Evolutionary conservation across 2,797 vertebrate genomes (phyloP).

Genomic region (Cheirogaleus major): DNA sequence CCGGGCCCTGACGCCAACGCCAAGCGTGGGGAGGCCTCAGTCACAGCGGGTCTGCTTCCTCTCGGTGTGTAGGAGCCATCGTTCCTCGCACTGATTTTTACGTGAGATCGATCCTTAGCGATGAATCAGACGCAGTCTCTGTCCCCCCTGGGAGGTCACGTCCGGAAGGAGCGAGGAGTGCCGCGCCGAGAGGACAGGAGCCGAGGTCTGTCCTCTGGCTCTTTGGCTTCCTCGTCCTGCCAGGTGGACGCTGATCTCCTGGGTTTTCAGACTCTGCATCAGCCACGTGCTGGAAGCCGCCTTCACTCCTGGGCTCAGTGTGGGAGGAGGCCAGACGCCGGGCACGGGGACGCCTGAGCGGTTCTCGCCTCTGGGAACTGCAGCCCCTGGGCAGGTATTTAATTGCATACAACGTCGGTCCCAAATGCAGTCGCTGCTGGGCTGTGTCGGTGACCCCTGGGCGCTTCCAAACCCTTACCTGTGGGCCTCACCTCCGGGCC

Average conservation of each 20-base stretch:
- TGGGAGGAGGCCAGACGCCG: neutral
- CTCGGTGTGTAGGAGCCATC: neutral
- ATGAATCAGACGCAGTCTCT: too few species aligned
- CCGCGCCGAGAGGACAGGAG: neutral
- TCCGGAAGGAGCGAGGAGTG: neutral
- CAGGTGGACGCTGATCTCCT: too few species aligned
- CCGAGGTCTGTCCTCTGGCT: neutral
- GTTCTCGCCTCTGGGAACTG: neutral
- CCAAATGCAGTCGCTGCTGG: neutral
- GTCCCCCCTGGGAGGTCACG: neutral
- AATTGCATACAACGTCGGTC: neutral
- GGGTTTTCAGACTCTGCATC: neutral
- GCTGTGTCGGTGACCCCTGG: neutral
- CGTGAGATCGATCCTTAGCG: rapidly evolving
- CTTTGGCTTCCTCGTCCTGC: neutral
- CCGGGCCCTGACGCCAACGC: neutral
- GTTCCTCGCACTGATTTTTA: neutral
- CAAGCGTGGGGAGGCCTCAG: neutral
- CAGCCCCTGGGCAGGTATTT: neutral
- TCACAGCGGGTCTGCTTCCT: neutral
- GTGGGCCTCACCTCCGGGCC: neutral
- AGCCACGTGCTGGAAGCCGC: neutral
- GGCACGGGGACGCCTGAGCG: neutral
- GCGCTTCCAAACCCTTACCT: neutral
- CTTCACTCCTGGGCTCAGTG: neutral